Conservation (phyloP, 2,113 vertebrate species). For the Hyperopisus bebe region DNA sequence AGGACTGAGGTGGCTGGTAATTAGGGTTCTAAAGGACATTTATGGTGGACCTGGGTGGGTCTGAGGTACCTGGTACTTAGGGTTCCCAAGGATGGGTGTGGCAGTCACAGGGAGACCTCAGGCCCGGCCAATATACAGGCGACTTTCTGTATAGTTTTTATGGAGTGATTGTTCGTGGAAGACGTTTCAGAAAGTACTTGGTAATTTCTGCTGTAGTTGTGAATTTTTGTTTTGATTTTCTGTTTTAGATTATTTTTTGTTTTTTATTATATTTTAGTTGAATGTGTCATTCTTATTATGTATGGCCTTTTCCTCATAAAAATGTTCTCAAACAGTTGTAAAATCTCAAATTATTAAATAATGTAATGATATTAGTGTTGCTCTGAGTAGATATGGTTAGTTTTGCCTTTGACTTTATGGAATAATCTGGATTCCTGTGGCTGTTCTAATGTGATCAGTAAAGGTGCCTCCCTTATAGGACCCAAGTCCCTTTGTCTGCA, state of each 20-base stretch:
- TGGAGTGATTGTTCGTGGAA: neutral
- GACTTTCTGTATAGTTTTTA: neutral
- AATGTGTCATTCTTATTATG: neutral
- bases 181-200: neutral
- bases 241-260: neutral
- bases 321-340: neutral
- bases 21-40: conserved; percentile 33
- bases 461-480: neutral
- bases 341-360: neutral
- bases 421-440: neutral
- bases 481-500: neutral
- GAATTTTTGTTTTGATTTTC: neutral
- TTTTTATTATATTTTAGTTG: neutral
- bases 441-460: neutral
- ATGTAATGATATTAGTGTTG: neutral
- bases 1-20: conserved; percentile 21
- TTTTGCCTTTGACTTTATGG: neutral
- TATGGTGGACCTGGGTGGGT: conserved; percentile 22
- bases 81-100: conserved; percentile 32
- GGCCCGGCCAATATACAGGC: neutral
- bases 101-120: neutral
- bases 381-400: neutral
- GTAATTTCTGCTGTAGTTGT: neutral
- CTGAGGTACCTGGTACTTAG: conserved; percentile 22
- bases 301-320: neutral